Conservation (phyloP, 2,113 vertebrate genomes). For the Aramus guarauna region DNA sequence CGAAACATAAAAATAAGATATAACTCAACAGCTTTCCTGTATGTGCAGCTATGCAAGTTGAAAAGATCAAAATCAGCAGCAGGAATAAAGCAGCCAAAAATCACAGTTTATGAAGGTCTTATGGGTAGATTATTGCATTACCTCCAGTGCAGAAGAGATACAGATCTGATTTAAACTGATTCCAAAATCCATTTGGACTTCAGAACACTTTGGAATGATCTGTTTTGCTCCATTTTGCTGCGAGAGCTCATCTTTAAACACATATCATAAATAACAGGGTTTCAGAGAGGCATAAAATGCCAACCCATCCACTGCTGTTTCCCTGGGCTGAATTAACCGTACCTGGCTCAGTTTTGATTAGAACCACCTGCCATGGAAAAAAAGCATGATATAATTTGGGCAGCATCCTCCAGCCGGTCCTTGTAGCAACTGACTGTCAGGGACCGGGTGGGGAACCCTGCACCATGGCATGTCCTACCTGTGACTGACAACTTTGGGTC, state of each 20-base stretch:
- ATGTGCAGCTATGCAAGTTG: not conserved
- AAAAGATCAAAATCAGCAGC: not conserved
- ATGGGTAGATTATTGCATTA: not conserved
- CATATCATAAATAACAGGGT: not conserved
- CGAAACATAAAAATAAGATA: not conserved
- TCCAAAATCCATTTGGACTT: not conserved
- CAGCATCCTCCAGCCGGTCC: not conserved
- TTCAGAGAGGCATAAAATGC: not conserved
- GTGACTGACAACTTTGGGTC: not conserved
- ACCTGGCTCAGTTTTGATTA: not conserved
- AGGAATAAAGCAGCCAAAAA: not conserved
- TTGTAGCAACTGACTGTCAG: not conserved
- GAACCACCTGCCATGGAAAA: not conserved
- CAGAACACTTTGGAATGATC: not conserved
- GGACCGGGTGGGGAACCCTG: rapidly evolving
- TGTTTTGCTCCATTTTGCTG: not conserved
- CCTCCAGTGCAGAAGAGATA: not conserved
- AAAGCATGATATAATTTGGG: rapidly evolving
- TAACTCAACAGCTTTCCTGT: not conserved
- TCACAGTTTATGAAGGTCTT: not conserved
- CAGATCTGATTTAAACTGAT: not conserved
- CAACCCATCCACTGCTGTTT: not conserved
- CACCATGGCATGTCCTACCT: not conserved
- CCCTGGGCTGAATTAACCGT: not conserved
- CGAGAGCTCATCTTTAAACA: not conserved